phyloP scores from a whole-genome alignment of 2,888 invertebrate species.

The Cataglyphis livida region DNA sequence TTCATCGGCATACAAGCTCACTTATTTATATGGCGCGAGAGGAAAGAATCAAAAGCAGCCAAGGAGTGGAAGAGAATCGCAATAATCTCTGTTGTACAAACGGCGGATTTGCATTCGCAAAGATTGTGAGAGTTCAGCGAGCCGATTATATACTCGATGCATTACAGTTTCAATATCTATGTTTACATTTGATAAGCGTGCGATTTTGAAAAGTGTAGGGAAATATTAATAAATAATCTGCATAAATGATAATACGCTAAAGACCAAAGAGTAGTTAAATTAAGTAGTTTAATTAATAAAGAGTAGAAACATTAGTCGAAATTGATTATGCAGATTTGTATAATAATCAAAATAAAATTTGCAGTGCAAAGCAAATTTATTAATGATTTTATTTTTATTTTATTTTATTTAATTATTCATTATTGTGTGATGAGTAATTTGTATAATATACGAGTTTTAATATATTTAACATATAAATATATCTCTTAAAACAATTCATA shows the following conservation, averaged over 20 bases:
- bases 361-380: neutral
- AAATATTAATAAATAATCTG: neutral
- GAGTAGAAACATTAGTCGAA: neutral
- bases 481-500: neutral
- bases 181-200: neutral
- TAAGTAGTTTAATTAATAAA: too few relatives aligned
- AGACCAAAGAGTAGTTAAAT: neutral
- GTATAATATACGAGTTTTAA: neutral
- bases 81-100: neutral
- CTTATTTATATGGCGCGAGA: neutral
- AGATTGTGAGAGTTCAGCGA: neutral
- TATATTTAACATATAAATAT: neutral
- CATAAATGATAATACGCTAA: neutral
- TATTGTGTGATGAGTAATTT: too few relatives aligned
- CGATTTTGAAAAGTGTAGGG: neutral
- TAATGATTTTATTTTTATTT: neutral
- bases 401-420: neutral
- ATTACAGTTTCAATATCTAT: neutral
- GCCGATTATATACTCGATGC: neutral
- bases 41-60: neutral
- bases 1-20: neutral
- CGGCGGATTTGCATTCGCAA: neutral
- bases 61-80: neutral
- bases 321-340: neutral
- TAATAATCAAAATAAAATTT: neutral